Percentiles rank a stretch among this genome's conserved stretches.
These are phyloP conservation scores for Drosophila nannoptera DNA, from an alignment of 1,140 invertebrate species.

Conservation along the genomic window DNA sequence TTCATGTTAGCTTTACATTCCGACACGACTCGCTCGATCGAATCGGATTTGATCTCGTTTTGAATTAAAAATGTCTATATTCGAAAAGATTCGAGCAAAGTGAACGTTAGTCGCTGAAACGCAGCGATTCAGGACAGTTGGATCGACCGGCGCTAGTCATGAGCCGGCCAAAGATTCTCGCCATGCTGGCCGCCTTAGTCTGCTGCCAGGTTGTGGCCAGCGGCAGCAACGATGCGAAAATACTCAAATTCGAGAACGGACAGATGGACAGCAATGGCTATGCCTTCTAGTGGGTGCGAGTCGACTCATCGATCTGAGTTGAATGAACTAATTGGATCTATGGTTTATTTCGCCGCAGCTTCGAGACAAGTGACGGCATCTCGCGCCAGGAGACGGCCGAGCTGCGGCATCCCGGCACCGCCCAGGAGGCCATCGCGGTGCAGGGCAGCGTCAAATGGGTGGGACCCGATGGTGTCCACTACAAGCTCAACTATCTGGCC, in stretches of 20 bases:
- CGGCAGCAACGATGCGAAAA: conserved; percentile 68
- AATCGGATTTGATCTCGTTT: background rate
- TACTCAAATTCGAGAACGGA: conserved; percentile 79
- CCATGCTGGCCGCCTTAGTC: conserved; percentile 17
- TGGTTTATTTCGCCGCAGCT: conserved; percentile 73
- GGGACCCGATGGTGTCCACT: conserved; percentile 83
- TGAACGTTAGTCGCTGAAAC: conserved; percentile 40
- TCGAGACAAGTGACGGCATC: conserved; percentile 85
- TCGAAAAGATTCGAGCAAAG: conserved; percentile 13
- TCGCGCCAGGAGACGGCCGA: conserved; percentile 82
- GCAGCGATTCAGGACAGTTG: conserved; percentile 44
- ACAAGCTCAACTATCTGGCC: conserved; percentile 84
- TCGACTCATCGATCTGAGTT: background rate
- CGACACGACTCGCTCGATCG: background rate
- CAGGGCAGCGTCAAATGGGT: conserved; percentile 85
- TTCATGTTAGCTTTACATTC: background rate
- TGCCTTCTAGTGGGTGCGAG: conserved; percentile 79
- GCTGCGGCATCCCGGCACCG: conserved; percentile 80
- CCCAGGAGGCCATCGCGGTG: conserved; percentile 80
- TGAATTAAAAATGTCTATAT: conserved; percentile 7
- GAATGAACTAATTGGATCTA: conserved; percentile 9
- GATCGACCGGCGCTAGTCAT: conserved; percentile 18
- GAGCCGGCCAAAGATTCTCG: conserved; percentile 21
- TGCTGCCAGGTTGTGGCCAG: background rate
- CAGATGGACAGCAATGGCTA: conserved; percentile 77